Evolutionary conservation across 2,113 vertebrate genomes (phyloP).

Genomic region (Dolichotis patagonum): DNA sequence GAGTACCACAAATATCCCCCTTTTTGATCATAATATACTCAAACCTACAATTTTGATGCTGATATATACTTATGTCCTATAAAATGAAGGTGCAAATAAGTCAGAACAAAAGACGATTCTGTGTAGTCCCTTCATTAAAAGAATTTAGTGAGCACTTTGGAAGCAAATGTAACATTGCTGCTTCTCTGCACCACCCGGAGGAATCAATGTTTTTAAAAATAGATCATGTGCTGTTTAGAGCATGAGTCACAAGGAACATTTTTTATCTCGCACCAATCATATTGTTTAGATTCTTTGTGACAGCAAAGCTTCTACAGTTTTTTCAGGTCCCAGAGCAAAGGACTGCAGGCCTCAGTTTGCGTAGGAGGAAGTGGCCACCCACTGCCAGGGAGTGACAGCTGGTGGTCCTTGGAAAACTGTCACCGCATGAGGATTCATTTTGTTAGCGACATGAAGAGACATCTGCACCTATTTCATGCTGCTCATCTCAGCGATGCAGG

Average conservation of each 20-base stretch:
- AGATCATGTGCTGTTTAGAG: background rate
- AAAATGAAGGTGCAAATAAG: background rate
- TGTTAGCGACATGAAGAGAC: background rate
- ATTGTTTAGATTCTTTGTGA: background rate
- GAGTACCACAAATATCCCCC: background rate
- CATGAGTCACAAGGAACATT: background rate
- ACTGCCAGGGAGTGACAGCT: background rate
- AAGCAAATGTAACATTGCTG: background rate
- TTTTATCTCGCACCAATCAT: background rate
- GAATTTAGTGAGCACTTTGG: background rate
- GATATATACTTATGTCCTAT: background rate
- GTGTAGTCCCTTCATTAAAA: background rate
- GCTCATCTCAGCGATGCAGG: background rate
- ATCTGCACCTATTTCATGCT: background rate
- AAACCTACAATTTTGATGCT: background rate
- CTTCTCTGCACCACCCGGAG: background rate
- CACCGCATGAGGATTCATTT: background rate
- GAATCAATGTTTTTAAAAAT: background rate
- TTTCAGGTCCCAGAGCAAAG: background rate
- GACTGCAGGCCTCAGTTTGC: background rate
- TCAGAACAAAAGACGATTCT: background rate
- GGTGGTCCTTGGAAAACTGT: background rate
- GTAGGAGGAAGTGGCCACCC: fast-evolving
- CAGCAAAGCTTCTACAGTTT: background rate
- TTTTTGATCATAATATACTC: background rate